Evolutionary conservation across 2,888 invertebrate species (phyloP), one percentile per base, ranked within the genome.

Genomic region (Campoplex capitator): DNA sequence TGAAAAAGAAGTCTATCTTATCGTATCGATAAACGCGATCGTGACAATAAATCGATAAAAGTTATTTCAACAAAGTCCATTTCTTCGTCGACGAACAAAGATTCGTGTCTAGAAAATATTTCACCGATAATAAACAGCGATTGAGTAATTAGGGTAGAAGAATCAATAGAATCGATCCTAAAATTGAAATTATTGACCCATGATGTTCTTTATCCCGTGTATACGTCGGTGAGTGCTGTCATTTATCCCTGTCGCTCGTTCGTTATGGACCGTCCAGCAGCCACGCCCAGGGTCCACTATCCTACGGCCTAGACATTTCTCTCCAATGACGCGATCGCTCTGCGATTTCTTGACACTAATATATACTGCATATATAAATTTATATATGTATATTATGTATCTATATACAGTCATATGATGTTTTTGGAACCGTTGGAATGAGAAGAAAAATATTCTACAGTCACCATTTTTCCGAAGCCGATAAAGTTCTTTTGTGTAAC

Each of bases 281-380:
- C 86, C 88, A 86, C 87, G 88, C 86, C 85, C 83, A 79, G 76
- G 76, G 82, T 75, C 38, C 58, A 58, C 74, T 77, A 78, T 76
- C 80, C 85, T 83, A 56, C 83, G 85, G 87, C 88, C 85, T 87
- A 87, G 85, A 87, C 87, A 88, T 87, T 87, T 88, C 83, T 87
- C 74, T 76, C 78, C 77, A 82, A 79, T 88, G 88, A 88, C 87
- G 87, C 82, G 76, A 86, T 83, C 70, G 28, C 79, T 28, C 67
- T 35, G 71, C 45, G 62, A 75, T 62, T 67, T 48, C 54, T 67
- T 32, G 38, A 42, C 68, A 48, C 28, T 16, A 8, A 56, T 42
- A 32, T 16, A 48, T 65, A 62, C 56, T 11, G 8, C 67, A 8
- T n/a, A 65, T 35, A 65, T 35, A 35, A 8, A 67, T 18, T 3